Evolutionary conservation across 2,797 vertebrate genomes (phyloP), one percentile per base, ranked within the genome.

Genomic region (Alosa sapidissima): DNA sequence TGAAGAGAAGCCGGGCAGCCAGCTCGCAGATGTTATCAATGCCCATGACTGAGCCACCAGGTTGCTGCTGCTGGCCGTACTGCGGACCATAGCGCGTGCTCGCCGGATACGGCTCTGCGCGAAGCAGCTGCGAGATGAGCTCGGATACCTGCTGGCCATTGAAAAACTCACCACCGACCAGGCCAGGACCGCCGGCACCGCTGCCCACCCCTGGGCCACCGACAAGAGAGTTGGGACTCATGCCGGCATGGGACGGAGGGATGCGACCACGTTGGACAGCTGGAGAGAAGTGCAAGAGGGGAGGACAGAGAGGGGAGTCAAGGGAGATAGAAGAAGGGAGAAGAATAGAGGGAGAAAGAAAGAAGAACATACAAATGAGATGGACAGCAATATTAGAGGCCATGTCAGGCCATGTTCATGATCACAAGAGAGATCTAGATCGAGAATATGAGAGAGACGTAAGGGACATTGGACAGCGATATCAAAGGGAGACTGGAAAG

Each of bases 21-120:
- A 99, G 91, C 95, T 99, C 98, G 36, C 98, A 99, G 95, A 99
- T 98, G 93, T 97, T 99, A 94, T 99, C 98, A 33, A 99, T 99
- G 91, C 97, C 98, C 97, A 99, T 97, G 86, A 97, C 94, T 0
- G 96, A 96, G 75, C 94, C 94, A 16, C 96, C 96, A 2, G 92
- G 91, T 28, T 88, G 88, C 91, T 94, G 94, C 48, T 89, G 88
- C 90, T 95, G 95, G 7, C 95, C 86, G 62, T 96, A 97, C 28
- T 96, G 96, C 0, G 94, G 89, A 24, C 96, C 95, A 19, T 96
- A 97, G 83, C 97, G 98, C 1, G 72, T 45, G 21, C 96, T 96
- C 5, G 93, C 96, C 0, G 98, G 97, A 91, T 99, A 98, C 0
- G 98, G 98, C 94, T 99, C 98, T 0, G 98, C 98, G 28, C 97